Base-by-base conservation (phyloP, 2,113 vertebrate genomes). In the Psilopogon haemacephalus region DNA sequence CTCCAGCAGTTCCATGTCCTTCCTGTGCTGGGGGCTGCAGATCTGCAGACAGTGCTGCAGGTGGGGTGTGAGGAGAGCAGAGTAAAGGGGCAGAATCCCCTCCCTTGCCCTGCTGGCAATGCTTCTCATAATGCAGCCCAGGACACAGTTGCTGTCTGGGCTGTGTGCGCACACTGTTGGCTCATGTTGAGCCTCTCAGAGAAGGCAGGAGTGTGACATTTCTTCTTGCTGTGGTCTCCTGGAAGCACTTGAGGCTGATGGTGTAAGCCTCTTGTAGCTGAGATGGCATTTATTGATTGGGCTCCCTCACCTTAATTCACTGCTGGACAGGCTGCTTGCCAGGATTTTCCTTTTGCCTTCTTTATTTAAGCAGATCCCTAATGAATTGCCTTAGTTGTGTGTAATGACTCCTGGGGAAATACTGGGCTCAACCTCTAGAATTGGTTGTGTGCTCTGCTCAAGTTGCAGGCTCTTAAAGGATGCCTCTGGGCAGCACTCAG, bases 301-400 rank as follows among this genome's bases (percentile, higher is more conserved):
- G 90, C 56, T 84, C 48, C 79, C 90, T 95, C n/a, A 20, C 63
- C 71, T 95, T 52, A 82, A 85, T 93, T 93, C 71, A 54, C 8
- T 86, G 38, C 70, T 71, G 64, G 75, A 63, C 67, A 77, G 72
- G 55, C 26, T 72, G 81, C 65, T 76, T 89, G 79, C 67, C 56
- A 76, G 86, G 65, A 26, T 73, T 88, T 93, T 93, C 90, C 44
- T 95, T 58, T 86, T 83, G 17, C 30, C 46, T 79, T 60, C 56
- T 86, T 86, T 70, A 89, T 79, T 94, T 94, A 91, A 96, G 83
- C 68, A 93, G 60, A 44, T 94, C 38, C 63, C 92, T 91, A 80
- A 52, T 92, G 72, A 91, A 93, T 95, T 87, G 84, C 30, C 89
- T 58, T 89, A 82, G 79, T 64, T 89, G 64, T 59, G 12, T 54